Evolutionary conservation across 2,797 vertebrate species (phyloP).

Genomic region (Spinus olivaceus): DNA sequence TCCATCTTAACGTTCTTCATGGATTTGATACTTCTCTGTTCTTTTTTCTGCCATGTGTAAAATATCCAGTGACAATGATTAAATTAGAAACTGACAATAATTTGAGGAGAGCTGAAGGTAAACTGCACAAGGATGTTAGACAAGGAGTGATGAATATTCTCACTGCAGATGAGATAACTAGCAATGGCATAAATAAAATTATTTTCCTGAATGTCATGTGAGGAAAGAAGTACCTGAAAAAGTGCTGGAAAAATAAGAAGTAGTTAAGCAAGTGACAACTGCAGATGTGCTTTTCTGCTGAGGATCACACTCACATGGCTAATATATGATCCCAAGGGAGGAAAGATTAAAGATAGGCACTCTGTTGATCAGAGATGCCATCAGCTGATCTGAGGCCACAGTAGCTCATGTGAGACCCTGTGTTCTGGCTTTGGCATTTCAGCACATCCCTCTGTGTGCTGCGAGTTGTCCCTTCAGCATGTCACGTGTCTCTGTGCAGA

Average conservation of each 20-base stretch:
- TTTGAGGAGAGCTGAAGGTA: not conserved
- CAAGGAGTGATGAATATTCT: not conserved
- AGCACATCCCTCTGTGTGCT: not conserved
- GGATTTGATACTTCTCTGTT: not conserved
- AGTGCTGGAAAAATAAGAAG: not conserved
- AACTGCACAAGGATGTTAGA: not conserved
- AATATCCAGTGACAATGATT: not conserved
- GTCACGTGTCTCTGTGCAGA: not conserved
- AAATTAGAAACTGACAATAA: not conserved
- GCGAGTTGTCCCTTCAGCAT: rapidly evolving
- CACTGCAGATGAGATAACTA: not conserved
- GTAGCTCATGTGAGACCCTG: not conserved
- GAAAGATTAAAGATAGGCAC: constrained; percentile 5
- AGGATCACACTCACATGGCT: not conserved
- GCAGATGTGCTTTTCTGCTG: not conserved
- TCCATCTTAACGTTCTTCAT: not conserved
- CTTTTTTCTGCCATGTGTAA: not conserved
- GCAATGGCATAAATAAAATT: not conserved
- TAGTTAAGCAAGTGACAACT: not conserved
- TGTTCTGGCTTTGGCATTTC: not conserved
- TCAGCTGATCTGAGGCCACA: constrained; percentile 21
- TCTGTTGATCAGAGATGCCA: constrained; percentile 7
- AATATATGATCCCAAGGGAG: not conserved
- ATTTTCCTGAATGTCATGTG: not conserved
- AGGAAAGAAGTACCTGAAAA: not conserved